Evolutionary conservation across 2,888 invertebrate species (phyloP).

Genomic region (Lochmaea crataegi): DNA sequence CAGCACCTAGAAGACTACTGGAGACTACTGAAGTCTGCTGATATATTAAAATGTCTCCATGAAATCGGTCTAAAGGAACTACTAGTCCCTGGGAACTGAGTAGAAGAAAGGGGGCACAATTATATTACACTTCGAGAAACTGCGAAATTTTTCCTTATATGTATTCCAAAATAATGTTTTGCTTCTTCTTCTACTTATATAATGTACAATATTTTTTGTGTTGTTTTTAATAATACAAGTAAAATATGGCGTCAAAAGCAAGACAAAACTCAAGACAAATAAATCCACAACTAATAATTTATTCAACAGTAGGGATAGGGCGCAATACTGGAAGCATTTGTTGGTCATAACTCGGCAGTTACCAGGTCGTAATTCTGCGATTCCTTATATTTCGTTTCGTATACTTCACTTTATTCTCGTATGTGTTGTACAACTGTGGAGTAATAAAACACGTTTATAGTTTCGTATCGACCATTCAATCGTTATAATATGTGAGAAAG

Average conservation of each 20-base stretch:
- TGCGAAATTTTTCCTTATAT: too few relatives aligned
- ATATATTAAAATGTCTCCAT: too few relatives aligned
- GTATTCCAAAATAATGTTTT: too few relatives aligned
- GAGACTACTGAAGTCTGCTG: too few relatives aligned
- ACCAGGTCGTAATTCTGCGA: constrained; percentile 61
- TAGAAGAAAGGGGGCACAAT: too few relatives aligned
- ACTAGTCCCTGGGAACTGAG: too few relatives aligned
- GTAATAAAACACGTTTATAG: constrained; percentile 38
- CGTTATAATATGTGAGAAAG: constrained; percentile 20
- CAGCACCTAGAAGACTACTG: too few relatives aligned
- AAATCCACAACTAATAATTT: constrained; percentile 40
- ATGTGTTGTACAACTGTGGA: constrained; percentile 29
- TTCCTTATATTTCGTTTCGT: constrained; percentile 44
- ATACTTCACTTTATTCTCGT: constrained; percentile 22
- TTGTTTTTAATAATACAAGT: constrained; percentile 2
- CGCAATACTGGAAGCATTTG: constrained; percentile 57
- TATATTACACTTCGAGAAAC: too few relatives aligned
- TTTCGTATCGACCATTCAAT: constrained; percentile 27
- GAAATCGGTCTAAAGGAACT: too few relatives aligned
- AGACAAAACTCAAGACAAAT: constrained; percentile 17
- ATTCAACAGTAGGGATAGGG: constrained; percentile 47
- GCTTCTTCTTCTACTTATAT: too few relatives aligned
- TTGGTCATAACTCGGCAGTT: constrained; percentile 62
- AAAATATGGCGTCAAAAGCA: constrained; percentile 2
- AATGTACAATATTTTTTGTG: too few relatives aligned